Conservation (phyloP, 2,888 invertebrate species). For the Stenchaetothrips biformis region DNA sequence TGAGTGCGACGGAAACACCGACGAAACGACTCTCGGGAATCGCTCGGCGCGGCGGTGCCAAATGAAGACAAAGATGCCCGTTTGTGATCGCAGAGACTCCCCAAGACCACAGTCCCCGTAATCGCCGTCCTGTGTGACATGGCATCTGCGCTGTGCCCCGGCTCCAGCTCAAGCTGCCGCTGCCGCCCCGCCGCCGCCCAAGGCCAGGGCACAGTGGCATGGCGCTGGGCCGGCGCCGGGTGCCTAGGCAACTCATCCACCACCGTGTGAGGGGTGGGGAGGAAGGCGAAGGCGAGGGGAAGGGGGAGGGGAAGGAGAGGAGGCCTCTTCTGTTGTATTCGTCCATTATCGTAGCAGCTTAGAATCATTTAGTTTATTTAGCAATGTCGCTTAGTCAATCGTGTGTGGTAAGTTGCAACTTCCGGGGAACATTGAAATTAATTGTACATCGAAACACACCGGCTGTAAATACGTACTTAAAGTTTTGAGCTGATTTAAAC, state of each 20-base stretch:
- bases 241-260: background rate
- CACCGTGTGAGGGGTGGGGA: background rate
- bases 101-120: no score
- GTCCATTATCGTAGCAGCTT: background rate
- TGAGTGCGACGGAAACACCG: no score
- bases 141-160: no score
- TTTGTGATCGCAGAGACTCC: no score
- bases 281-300: background rate
- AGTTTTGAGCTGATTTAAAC: background rate
- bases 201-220: background rate
- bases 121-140: no score
- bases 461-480: background rate
- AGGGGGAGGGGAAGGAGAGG: constrained; percentile 14
- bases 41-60: no score
- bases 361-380: constrained; percentile 18
- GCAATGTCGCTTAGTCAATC: constrained; percentile 35
- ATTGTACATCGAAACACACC: background rate
- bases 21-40: no score
- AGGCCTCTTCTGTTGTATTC: constrained; percentile 3
- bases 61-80: no score
- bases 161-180: no score
- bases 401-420: constrained; percentile 35
- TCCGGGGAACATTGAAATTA: constrained; percentile 2
- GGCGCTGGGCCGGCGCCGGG: background rate
- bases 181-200: background rate